Percentiles rank a stretch among this genome's conserved stretches.
These are phyloP conservation scores for Liopterus haemorrhoidalis DNA, from an alignment of 2,888 invertebrate genomes.

Conservation along the genomic window DNA sequence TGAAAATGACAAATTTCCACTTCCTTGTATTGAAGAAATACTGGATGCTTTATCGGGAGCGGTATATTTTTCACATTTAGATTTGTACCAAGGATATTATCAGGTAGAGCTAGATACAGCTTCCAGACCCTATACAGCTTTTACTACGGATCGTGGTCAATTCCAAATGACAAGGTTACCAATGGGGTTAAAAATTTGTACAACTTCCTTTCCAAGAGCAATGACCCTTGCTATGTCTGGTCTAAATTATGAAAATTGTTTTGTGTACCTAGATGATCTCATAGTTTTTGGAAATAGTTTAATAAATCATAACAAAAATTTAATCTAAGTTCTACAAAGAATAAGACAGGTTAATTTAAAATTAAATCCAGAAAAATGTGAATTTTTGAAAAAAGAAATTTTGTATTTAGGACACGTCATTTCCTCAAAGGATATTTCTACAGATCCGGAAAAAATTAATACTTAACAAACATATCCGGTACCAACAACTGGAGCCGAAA, in stretches of 20 bases:
- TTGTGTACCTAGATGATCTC: conserved; percentile 8
- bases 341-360: conserved; percentile 6
- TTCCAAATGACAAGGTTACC: conserved; percentile 3
- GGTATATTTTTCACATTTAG: not conserved
- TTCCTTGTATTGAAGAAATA: too few species aligned
- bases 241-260: conserved; percentile 7
- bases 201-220: conserved; percentile 3
- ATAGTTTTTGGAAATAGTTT: conserved; percentile 2
- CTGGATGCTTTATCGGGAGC: not conserved
- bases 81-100: conserved; percentile 4
- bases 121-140: conserved; percentile 8
- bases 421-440: not conserved
- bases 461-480: conserved; percentile 1
- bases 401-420: conserved; percentile 7
- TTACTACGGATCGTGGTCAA: not conserved
- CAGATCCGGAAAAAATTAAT: conserved; percentile 9
- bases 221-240: conserved; percentile 3
- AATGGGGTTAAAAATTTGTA: conserved; percentile 2
- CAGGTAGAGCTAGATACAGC: conserved; percentile 5
- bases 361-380: conserved; percentile 1
- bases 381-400: conserved; percentile 7
- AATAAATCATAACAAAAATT: conserved; percentile 11
- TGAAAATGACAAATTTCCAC: too few species aligned
- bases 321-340: conserved; percentile 3
- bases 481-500: conserved; percentile 23